These are phyloP conservation scores for Hystrix cristata DNA, from an alignment of 2,113 vertebrate genomes.

Conservation along the genomic window DNA sequence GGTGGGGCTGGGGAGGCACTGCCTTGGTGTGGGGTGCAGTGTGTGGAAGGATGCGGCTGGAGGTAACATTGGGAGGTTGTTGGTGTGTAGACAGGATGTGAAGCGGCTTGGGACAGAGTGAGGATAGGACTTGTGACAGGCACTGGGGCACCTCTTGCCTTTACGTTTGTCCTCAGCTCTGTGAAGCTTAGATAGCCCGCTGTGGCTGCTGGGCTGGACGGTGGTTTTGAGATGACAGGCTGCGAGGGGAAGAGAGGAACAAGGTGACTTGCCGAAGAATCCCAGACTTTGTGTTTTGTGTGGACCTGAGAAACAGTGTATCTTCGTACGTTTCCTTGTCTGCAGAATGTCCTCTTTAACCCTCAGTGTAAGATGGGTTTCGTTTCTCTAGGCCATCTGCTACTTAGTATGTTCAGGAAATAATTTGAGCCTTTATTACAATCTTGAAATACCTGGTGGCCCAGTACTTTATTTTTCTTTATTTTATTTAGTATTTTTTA, in stretches of 20 bases:
- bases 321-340: not conserved
- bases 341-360: not conserved
- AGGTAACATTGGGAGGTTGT: not conserved
- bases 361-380: not conserved
- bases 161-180: not conserved
- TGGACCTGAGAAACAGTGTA: not conserved
- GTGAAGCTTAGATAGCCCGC: too few species aligned
- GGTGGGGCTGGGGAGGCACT: not conserved
- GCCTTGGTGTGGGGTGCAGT: not conserved
- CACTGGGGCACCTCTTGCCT: too few species aligned
- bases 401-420: not conserved
- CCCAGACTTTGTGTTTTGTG: not conserved
- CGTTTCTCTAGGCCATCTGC: not conserved
- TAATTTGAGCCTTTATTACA: constrained; percentile 7
- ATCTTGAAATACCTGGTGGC: not conserved
- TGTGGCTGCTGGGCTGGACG: not conserved
- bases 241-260: not conserved
- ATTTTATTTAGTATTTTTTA: not conserved
- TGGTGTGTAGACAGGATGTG: not conserved
- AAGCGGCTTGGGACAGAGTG: not conserved
- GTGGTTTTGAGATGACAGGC: not conserved
- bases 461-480: not conserved
- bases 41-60: not conserved
- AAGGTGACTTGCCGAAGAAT: not conserved
- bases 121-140: not conserved